Conservation (phyloP, 2,113 vertebrate genomes). For the Epinephelus lanceolatus region DNA sequence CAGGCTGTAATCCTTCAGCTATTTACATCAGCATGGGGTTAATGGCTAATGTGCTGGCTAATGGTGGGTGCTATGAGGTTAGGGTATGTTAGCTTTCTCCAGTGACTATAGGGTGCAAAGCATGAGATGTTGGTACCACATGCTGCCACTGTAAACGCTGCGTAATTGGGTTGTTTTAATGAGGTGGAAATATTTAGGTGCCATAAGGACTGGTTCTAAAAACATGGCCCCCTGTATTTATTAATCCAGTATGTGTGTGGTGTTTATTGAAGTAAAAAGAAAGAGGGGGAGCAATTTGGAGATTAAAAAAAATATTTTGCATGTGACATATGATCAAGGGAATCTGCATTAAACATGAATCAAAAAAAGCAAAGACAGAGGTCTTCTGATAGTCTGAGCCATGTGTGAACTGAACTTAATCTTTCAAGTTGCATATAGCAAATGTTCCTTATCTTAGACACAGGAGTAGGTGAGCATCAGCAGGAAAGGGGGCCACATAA, state of each 20-base stretch:
- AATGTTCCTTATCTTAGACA: background rate
- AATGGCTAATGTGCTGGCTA: slow-evolving; percentile 44
- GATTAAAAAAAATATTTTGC: too few relatives aligned
- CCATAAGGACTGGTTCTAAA: slow-evolving; percentile 1
- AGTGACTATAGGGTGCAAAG: background rate
- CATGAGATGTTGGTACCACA: background rate
- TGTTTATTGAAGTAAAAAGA: background rate
- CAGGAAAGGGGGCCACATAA: too few relatives aligned
- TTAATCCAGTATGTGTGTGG: background rate
- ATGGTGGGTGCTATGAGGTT: background rate
- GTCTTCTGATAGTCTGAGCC: background rate
- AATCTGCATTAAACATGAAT: too few relatives aligned
- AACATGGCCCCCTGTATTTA: background rate
- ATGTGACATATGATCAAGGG: too few relatives aligned
- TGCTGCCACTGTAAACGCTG: background rate
- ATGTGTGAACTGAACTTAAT: background rate
- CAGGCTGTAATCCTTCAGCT: slow-evolving; percentile 7
- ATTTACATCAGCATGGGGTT: slow-evolving; percentile 35
- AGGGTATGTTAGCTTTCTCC: slow-evolving; percentile 3
- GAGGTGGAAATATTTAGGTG: background rate
- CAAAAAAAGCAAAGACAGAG: background rate
- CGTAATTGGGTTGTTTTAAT: slow-evolving; percentile 18
- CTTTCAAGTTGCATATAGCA: too few relatives aligned
- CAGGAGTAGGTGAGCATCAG: background rate
- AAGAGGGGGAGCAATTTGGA: background rate